Conservation (phyloP, 2,113 vertebrate genomes). For the Parus major region DNA sequence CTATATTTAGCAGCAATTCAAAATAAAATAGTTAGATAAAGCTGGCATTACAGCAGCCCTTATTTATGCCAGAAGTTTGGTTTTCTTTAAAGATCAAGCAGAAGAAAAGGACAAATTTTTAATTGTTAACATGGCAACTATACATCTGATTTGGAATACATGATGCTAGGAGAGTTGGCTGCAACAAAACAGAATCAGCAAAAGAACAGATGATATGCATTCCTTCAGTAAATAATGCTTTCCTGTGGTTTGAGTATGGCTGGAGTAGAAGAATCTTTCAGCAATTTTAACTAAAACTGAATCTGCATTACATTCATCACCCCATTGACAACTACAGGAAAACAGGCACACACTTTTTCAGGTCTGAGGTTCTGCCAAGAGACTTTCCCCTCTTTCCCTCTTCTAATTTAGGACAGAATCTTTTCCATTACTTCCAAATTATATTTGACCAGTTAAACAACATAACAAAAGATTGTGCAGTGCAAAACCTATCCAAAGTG, state of each 20-base stretch:
- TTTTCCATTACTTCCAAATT: background rate
- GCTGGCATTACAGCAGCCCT: background rate
- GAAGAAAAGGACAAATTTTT: background rate
- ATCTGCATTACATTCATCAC: background rate
- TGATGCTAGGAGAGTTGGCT: background rate
- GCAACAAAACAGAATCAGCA: background rate
- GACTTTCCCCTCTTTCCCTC: background rate
- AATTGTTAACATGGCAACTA: background rate
- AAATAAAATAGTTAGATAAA: background rate
- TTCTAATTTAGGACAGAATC: background rate
- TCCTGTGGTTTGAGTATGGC: background rate
- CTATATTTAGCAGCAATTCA: background rate
- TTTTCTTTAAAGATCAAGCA: background rate
- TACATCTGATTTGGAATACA: background rate
- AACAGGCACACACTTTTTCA: background rate
- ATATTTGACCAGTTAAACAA: background rate
- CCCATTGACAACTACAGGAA: background rate
- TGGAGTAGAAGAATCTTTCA: constrained; percentile 2
- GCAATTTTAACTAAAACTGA: background rate
- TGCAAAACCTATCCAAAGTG: background rate
- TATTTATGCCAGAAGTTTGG: background rate
- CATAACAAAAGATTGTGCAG: background rate
- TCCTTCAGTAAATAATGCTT: background rate
- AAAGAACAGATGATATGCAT: background rate
- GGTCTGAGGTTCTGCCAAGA: background rate